These are phyloP conservation scores for Adrianichthys oophorus DNA, from an alignment of 2,797 vertebrate species.

Conservation along the genomic window DNA sequence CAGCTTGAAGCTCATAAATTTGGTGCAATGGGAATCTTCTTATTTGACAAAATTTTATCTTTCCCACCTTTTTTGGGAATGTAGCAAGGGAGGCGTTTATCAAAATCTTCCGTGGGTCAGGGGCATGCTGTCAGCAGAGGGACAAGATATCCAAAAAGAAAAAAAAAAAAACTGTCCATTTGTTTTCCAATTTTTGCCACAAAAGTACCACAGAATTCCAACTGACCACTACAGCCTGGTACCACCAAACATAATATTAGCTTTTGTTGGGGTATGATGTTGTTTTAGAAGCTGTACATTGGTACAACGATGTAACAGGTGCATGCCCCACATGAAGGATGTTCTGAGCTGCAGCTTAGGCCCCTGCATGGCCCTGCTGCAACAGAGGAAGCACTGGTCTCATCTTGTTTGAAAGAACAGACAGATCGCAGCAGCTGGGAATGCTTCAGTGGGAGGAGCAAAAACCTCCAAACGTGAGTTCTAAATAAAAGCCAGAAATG, in stretches of 20 bases:
- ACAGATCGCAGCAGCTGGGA: constrained; percentile 75
- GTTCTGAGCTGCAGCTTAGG: constrained; percentile 7
- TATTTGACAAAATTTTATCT: constrained; percentile 2
- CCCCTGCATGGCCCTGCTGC: constrained; percentile 11
- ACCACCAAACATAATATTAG: constrained; percentile 14
- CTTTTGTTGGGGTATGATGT: constrained; percentile 1
- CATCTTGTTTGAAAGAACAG: constrained; percentile 38
- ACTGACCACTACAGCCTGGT: constrained; percentile 17
- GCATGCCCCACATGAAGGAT: constrained; percentile 45
- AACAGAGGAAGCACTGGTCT: constrained; percentile 22
- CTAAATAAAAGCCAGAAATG: constrained; percentile 34
- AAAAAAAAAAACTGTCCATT: constrained; percentile 34
- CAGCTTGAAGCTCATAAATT: constrained; percentile 25
- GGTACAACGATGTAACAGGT: constrained; percentile 46
- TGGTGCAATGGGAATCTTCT: constrained; percentile 22
- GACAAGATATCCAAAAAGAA: constrained; percentile 32
- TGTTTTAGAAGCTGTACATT: constrained; percentile 18
- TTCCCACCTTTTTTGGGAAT: constrained; percentile 21
- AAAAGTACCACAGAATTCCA: constrained; percentile 43
- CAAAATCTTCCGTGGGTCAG: constrained; percentile 18
- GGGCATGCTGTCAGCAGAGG: constrained; percentile 12
- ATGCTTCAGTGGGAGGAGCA: constrained; percentile 60
- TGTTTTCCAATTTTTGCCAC: constrained; percentile 39
- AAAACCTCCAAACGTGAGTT: constrained; percentile 51
- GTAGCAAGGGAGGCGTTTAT: constrained; percentile 28